These are phyloP conservation scores for Bovichtus variegatus DNA, from an alignment of 2,797 vertebrate species.

Conservation along the genomic window DNA sequence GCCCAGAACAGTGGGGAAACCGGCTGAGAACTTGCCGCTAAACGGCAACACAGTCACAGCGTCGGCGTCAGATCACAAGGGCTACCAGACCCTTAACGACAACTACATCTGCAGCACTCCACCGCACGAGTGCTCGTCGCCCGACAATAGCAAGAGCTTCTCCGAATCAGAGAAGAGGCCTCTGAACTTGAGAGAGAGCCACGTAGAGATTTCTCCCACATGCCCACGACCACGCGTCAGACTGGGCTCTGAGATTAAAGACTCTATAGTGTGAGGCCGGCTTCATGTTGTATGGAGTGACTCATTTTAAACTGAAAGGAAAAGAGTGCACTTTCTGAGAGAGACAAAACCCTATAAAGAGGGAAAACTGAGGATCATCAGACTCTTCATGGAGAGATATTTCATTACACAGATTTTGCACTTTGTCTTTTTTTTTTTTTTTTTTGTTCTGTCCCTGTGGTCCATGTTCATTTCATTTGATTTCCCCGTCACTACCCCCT, in stretches of 20 bases:
- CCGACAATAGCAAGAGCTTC: constrained; percentile 86
- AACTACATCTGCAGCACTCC: constrained; percentile 91
- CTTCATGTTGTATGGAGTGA: constrained; percentile 47
- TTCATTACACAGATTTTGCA: constrained; percentile 83
- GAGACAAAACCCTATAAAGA: constrained; percentile 48
- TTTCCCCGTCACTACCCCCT: constrained; percentile 56
- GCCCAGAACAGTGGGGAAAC: constrained; percentile 82
- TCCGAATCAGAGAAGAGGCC: constrained; percentile 91
- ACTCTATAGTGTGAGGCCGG: constrained; percentile 93
- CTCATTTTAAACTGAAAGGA: constrained; percentile 52
- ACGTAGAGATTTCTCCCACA: constrained; percentile 90
- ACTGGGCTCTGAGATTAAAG: constrained; percentile 96
- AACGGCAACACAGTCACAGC: constrained; percentile 88
- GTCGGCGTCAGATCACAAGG: constrained; percentile 89
- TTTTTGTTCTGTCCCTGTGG: constrained; percentile 70
- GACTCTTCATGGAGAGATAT: constrained; percentile 60
- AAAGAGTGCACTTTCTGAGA: constrained; percentile 64
- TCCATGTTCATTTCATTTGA: constrained; percentile 73
- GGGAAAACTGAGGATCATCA: constrained; percentile 56
- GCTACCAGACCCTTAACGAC: constrained; percentile 95
- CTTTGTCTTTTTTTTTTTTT: constrained; percentile 75
- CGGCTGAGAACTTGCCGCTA: constrained; percentile 90
- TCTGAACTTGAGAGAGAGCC: constrained; percentile 90
- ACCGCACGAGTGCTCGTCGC: constrained; percentile 85
- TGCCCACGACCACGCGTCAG: constrained; percentile 95